Evolutionary conservation across 2,113 vertebrate species (phyloP).

Genomic region (Pristiophorus japonicus): DNA sequence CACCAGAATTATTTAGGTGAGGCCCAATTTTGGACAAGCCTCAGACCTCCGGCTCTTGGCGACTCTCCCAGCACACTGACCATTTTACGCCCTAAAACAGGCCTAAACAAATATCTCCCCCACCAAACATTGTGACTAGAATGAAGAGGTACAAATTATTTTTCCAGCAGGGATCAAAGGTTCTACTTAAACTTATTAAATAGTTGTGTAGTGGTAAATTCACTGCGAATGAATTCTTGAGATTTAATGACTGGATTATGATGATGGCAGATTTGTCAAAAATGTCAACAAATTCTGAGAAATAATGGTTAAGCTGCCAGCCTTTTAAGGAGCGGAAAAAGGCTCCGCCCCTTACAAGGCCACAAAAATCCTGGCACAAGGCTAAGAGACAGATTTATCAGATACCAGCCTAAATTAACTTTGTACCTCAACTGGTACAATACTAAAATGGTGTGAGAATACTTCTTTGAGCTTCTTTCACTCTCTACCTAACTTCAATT

Average conservation of each 20-base stretch:
- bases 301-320: background rate
- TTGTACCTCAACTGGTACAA: background rate
- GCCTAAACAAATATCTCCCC: background rate
- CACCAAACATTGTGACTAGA: background rate
- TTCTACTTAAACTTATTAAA: background rate
- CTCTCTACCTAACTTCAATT: background rate
- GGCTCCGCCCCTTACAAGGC: background rate
- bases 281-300: slow-evolving; percentile 1
- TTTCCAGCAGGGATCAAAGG: background rate
- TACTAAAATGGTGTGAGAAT: background rate
- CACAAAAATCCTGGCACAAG: background rate
- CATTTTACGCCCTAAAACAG: too few relatives aligned
- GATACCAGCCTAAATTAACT: background rate
- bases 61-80: too few relatives aligned
- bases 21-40: too few relatives aligned
- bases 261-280: background rate
- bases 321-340: background rate
- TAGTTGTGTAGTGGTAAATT: background rate
- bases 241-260: background rate
- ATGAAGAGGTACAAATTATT: background rate
- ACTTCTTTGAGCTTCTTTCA: too few relatives aligned
- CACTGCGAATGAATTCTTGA: background rate
- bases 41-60: too few relatives aligned
- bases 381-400: background rate
- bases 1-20: too few relatives aligned